A percentile compares a stretch with the other conserved stretches of the same genome.
phyloP scores from a whole-genome alignment of 2,888 invertebrate genomes.

The Drosophila mayaguana region DNA sequence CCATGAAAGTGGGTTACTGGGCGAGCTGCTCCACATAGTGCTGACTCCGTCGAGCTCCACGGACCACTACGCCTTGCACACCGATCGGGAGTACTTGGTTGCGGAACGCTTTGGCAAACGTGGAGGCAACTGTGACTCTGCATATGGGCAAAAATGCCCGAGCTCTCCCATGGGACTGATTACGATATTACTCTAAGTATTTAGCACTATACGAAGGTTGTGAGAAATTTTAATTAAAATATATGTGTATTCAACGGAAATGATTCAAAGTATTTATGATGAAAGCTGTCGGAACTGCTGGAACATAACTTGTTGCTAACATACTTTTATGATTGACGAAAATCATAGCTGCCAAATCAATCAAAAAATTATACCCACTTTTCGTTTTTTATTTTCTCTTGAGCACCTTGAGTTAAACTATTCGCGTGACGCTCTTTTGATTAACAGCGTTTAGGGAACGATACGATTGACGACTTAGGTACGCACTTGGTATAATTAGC shows the following conservation, averaged over 20 bases:
- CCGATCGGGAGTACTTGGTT: conserved; percentile 89
- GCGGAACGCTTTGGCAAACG: conserved; percentile 89
- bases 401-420: too few relatives aligned
- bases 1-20: conserved; percentile 90
- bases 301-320: too few relatives aligned
- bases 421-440: too few relatives aligned
- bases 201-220: conserved; percentile 5
- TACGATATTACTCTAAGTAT: conserved; percentile 58
- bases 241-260: not conserved
- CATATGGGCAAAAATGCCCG: conserved; percentile 69
- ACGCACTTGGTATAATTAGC: too few relatives aligned
- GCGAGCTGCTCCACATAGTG: conserved; percentile 90
- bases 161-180: conserved; percentile 77
- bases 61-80: conserved; percentile 87
- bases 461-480: too few relatives aligned
- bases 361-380: too few relatives aligned
- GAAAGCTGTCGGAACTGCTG: too few relatives aligned
- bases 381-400: too few relatives aligned
- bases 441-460: too few relatives aligned
- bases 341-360: too few relatives aligned
- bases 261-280: too few relatives aligned
- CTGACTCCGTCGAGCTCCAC: conserved; percentile 91
- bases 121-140: conserved; percentile 71
- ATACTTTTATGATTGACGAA: too few relatives aligned
- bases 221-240: conserved; percentile 27